Conservation (phyloP, 2,113 vertebrate genomes). For the Capra hircus region DNA sequence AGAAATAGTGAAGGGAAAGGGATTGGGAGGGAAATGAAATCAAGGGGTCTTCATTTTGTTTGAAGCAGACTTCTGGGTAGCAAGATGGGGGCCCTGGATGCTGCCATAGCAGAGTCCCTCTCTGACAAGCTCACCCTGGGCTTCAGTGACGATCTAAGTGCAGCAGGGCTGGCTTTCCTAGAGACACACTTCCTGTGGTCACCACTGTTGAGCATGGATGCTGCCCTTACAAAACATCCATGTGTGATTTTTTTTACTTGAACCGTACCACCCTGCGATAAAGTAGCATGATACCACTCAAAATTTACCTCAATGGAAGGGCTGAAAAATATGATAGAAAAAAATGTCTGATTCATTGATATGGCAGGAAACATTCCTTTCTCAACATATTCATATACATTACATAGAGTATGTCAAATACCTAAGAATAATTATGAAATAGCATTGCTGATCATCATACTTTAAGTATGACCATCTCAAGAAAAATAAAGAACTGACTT, state of each 20-base stretch:
- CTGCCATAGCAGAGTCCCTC: no score
- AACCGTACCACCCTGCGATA: not conserved
- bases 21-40: no score
- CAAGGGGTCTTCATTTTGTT: no score
- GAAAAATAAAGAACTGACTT: not conserved
- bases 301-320: not conserved
- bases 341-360: not conserved
- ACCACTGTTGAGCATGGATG: no score
- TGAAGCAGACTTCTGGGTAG: no score
- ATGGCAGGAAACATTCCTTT: not conserved
- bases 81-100: no score
- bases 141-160: no score
- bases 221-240: no score
- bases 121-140: no score
- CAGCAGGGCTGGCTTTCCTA: no score
- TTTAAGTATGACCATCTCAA: not conserved
- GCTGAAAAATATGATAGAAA: not conserved
- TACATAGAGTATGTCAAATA: not conserved
- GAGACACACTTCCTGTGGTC: no score
- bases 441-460: not conserved
- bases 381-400: not conserved
- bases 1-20: no score
- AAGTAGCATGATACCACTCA: not conserved
- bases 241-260: not conserved
- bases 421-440: not conserved